Percentiles rank a stretch among this genome's conserved stretches.
Conservation (phyloP, 92 coral and sea anemone genomes). For the Bergia puertoricense region DNA sequence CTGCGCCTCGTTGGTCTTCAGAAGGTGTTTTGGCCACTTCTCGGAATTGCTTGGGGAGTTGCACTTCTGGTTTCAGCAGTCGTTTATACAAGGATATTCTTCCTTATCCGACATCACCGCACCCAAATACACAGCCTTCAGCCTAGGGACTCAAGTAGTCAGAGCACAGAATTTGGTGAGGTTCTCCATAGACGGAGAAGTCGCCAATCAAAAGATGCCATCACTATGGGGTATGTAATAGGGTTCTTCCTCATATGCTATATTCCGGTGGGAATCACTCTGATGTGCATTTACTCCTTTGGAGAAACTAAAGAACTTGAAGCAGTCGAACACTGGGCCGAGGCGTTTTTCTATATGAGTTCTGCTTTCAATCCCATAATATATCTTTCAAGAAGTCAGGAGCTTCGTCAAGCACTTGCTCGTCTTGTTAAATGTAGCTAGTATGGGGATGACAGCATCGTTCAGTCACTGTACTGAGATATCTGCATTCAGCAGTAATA, state of each 20-base stretch:
- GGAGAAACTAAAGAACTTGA: not conserved
- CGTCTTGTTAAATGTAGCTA: not conserved
- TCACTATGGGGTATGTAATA: not conserved
- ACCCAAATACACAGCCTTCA: not conserved
- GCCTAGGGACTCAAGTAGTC: not conserved
- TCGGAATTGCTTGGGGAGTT: constrained; percentile 11
- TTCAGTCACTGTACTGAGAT: not conserved
- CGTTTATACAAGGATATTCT: not conserved
- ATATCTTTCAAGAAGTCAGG: not conserved
- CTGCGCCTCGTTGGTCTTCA: constrained; percentile 3
- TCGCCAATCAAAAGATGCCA: not conserved
- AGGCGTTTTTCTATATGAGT: constrained; percentile 9
- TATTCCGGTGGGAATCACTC: not conserved
- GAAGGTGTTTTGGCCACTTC: not conserved
- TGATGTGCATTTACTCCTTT: not conserved
- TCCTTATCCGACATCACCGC: not conserved
- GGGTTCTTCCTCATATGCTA: not conserved
- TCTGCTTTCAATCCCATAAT: constrained; percentile 3
- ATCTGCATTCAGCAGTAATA: too few relatives aligned
- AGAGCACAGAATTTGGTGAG: not conserved
- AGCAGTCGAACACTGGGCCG: constrained; percentile 2
- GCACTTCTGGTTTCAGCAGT: not conserved
- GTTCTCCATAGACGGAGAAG: not conserved
- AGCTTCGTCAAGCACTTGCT: not conserved
- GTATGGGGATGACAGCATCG: not conserved